phyloP scores from a whole-genome alignment of 2,888 invertebrate genomes.

The Acleris cristana region DNA sequence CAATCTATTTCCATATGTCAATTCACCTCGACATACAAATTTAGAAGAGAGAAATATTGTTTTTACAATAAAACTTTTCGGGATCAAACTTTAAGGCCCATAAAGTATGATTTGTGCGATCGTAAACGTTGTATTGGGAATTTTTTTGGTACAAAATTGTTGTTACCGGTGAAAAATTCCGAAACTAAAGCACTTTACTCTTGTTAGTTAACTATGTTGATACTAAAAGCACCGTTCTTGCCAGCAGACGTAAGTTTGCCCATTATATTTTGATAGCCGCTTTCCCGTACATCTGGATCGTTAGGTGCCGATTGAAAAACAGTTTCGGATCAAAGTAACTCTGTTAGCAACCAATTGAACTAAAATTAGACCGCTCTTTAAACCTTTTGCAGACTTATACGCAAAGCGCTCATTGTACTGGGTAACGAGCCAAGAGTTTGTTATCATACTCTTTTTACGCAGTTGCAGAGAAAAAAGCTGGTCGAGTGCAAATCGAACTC shows the following conservation, averaged over 20 bases:
- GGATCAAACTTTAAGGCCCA: conserved; percentile 13
- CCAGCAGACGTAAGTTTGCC: conserved; percentile 12
- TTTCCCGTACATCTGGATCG: conserved; percentile 26
- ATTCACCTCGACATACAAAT: conserved; percentile 9
- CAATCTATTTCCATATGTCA: conserved; percentile 29
- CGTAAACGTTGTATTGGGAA: conserved; percentile 22
- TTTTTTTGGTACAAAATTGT: conserved; percentile 16
- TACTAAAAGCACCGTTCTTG: not conserved
- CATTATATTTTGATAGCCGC: conserved; percentile 16
- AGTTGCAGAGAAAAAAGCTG: too few species aligned
- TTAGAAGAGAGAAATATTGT: conserved; percentile 18
- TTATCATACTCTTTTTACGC: not conserved
- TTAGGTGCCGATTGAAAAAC: conserved; percentile 28
- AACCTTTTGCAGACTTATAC: conserved; percentile 1
- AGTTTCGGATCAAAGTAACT: conserved; percentile 28
- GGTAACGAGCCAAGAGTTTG: not conserved
- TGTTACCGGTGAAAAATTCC: not conserved
- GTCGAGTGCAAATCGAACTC: too few species aligned
- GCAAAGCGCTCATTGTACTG: not conserved
- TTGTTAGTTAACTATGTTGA: not conserved
- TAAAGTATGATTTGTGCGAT: conserved; percentile 32
- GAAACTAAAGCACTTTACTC: not conserved
- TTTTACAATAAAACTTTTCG: conserved; percentile 26
- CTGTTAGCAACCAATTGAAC: conserved; percentile 15
- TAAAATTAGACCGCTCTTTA: conserved; percentile 21